Evolutionary conservation across 2,888 invertebrate species (phyloP), one percentile per base, ranked within the genome.

Genomic region (Mimas tiliae): DNA sequence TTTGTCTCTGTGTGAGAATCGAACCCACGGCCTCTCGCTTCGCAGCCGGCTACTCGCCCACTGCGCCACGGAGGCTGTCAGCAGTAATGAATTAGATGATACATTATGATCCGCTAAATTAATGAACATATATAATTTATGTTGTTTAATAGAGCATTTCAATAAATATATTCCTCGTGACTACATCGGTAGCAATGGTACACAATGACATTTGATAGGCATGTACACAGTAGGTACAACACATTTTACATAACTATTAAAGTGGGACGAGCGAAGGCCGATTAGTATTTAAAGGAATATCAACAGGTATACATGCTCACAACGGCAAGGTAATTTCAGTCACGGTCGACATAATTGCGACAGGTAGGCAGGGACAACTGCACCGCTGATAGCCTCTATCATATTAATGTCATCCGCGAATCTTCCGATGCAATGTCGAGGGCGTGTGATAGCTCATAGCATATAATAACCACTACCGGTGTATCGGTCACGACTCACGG

Each of bases 371-470:
- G 88, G 88, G 87, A 82, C 88, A 88, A 84, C 82, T 89, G 87
- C 86, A 87, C 69, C 70, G 70, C 82, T 78, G 84, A 85, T 85
- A 73, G 76, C 71, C 74, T 73, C 58, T n/a, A n/a, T 58, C 58
- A 85, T 87, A 91, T 89, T 89, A 87, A 78, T 82, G 80, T 80
- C 90, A 89, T 91, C 90, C 90, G 90, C 82, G 80, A 70, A 74
- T 75, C 74, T 72, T 68, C 58, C 71, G 71, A 70, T 84, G 83
- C 90, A 90, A 89, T 90, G 90, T 89, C 90, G 86, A 87, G 91
- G 91, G 72, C 85, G 74, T 58, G 65, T 48, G 48, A 38, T 34
- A 47, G 34, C 33, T n/a, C n/a, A n/a, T n/a, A n/a, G n/a, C n/a
- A n/a, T n/a, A n/a, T n/a, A 16, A 65, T 65, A 48, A 14, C 58